These are phyloP conservation scores for Lophius americanus DNA, from an alignment of 2,797 vertebrate species.

Conservation along the genomic window DNA sequence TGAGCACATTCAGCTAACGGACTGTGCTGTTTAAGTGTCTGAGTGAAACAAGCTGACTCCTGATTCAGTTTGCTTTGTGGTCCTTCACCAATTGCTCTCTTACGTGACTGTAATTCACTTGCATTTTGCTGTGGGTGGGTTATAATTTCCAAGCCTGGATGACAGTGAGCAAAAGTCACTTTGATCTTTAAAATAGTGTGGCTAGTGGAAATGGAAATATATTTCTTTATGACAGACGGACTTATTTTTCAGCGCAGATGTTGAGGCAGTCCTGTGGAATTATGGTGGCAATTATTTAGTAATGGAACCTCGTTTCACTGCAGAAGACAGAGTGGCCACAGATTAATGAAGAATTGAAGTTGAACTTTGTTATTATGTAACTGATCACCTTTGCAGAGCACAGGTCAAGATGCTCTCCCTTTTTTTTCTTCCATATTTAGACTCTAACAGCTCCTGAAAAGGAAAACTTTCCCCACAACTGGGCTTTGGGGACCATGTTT, in stretches of 20 bases:
- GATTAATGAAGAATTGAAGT: constrained; percentile 17
- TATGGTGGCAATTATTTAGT: constrained; percentile 7
- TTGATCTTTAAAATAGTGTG: constrained; percentile 21
- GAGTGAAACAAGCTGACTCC: too few relatives aligned
- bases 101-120: too few relatives aligned
- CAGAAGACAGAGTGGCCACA: constrained; percentile 12
- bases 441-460: background rate
- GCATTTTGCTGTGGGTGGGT: too few relatives aligned
- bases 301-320: constrained; percentile 8
- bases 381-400: background rate
- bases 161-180: background rate
- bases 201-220: background rate
- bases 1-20: too few relatives aligned
- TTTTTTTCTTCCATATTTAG: background rate
- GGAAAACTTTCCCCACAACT: background rate
- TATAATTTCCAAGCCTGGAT: too few relatives aligned
- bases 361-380: background rate
- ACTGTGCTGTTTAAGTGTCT: too few relatives aligned
- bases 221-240: constrained; percentile 20
- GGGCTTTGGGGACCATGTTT: background rate
- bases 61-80: too few relatives aligned
- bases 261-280: background rate
- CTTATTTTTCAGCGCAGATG: constrained; percentile 10
- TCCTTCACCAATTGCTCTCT: too few relatives aligned
- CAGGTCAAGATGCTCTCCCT: background rate